Evolutionary conservation across 2,113 vertebrate genomes (phyloP).

Genomic region (Tetrax tetrax): DNA sequence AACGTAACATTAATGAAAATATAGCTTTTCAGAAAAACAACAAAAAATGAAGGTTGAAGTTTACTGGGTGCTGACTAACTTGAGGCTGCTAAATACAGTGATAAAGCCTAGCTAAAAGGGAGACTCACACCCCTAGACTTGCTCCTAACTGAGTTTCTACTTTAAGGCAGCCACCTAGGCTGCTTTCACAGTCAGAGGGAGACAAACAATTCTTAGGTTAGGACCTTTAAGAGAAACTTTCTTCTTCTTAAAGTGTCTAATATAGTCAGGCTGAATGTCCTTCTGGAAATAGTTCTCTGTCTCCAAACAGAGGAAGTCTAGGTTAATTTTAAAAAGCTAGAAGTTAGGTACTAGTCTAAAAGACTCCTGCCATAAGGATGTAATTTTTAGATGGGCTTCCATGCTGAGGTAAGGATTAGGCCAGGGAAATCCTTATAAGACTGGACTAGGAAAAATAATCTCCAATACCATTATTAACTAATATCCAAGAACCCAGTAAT

Average conservation of each 20-base stretch:
- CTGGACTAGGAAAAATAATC: neutral
- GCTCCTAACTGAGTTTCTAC: neutral
- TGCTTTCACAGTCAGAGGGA: neutral
- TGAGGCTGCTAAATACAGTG: neutral
- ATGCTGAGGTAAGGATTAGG: neutral
- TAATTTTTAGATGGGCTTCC: neutral
- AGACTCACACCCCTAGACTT: neutral
- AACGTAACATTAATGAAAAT: neutral
- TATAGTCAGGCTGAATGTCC: neutral
- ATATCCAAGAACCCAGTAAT: neutral
- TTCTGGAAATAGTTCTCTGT: neutral
- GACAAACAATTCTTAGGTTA: neutral
- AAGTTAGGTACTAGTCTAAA: neutral
- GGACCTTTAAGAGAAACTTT: neutral
- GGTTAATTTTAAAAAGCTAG: neutral
- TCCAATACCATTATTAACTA: neutral
- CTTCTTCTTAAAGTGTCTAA: neutral
- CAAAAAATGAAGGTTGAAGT: neutral
- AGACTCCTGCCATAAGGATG: neutral
- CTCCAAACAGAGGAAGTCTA: neutral
- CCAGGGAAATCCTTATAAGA: neutral
- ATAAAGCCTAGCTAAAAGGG: neutral
- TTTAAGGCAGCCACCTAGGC: neutral
- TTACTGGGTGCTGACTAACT: neutral
- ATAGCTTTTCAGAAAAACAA: neutral